These are phyloP conservation scores for Entosphenus tridentatus DNA, from an alignment of 2,113 vertebrate species.

Conservation along the genomic window DNA sequence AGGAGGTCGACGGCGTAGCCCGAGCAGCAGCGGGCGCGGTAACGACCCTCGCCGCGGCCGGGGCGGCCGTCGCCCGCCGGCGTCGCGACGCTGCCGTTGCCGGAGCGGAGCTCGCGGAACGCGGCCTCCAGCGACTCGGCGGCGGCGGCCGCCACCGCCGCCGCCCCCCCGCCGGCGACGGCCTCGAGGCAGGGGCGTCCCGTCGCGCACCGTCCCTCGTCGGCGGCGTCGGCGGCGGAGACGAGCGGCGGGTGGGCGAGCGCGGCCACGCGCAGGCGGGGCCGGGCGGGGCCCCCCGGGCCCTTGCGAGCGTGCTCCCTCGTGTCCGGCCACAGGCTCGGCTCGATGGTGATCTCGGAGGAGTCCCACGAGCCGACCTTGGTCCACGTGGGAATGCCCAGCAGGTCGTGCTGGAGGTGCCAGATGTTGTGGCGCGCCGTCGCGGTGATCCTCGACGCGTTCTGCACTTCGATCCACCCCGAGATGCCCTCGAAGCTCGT, in stretches of 20 bases:
- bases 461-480: conserved; percentile 22
- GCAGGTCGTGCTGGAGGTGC: conserved; percentile 34
- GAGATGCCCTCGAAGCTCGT: conserved; percentile 42
- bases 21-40: conserved; percentile 52
- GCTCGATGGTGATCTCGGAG: conserved; percentile 32
- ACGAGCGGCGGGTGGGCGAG: conserved; percentile 68
- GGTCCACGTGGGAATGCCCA: conserved; percentile 53
- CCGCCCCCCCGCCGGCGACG: conserved; percentile 28
- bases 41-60: conserved; percentile 7
- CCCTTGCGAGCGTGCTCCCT: conserved; percentile 15
- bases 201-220: conserved; percentile 45
- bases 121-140: conserved; percentile 21
- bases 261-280: conserved; percentile 45
- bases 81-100: conserved; percentile 25
- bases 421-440: conserved; percentile 40
- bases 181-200: conserved; percentile 61
- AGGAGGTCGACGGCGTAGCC: conserved; percentile 84
- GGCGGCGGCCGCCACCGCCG: background rate
- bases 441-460: conserved; percentile 21
- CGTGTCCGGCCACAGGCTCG: conserved; percentile 21
- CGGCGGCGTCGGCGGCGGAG: conserved; percentile 50
- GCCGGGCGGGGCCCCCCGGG: conserved; percentile 14
- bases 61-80: conserved; percentile 3
- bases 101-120: conserved; percentile 39
- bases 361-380: conserved; percentile 45